phyloP scores from a whole-genome alignment of 2,113 vertebrate species.

The Zosterops lateralis region DNA sequence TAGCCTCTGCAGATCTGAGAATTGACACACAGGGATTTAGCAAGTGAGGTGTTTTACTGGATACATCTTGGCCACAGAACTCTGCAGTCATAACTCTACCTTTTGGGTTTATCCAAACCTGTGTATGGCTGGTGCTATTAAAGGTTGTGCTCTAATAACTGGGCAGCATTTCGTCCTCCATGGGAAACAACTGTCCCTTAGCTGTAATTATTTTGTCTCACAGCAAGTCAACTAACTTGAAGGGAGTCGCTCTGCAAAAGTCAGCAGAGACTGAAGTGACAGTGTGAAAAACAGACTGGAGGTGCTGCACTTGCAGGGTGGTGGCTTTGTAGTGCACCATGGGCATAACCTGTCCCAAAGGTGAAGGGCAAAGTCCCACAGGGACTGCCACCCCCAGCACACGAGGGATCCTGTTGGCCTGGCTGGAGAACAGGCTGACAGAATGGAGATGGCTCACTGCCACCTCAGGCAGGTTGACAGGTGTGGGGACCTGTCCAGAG shows the following conservation, averaged over 20 bases:
- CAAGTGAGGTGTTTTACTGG: neutral
- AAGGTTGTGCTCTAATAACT: neutral
- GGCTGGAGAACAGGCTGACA: neutral
- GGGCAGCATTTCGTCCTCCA: neutral
- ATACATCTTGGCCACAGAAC: neutral
- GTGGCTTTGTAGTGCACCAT: neutral
- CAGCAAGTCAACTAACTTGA: neutral
- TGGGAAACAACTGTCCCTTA: neutral
- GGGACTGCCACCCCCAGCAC: neutral
- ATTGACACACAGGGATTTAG: neutral
- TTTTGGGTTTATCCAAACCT: neutral
- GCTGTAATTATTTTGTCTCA: neutral
- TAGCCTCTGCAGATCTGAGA: neutral
- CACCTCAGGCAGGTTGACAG: neutral
- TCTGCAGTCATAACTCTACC: neutral
- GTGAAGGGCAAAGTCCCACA: neutral
- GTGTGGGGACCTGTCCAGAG: neutral
- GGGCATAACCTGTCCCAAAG: neutral
- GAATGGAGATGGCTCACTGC: neutral
- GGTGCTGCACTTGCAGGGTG: neutral
- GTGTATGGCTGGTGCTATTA: neutral
- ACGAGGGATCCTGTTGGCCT: neutral
- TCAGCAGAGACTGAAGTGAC: neutral
- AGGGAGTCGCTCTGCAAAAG: neutral
- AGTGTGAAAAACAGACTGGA: neutral